phyloP scores from a whole-genome alignment of 2,888 invertebrate species.

The Smittia sp. region DNA sequence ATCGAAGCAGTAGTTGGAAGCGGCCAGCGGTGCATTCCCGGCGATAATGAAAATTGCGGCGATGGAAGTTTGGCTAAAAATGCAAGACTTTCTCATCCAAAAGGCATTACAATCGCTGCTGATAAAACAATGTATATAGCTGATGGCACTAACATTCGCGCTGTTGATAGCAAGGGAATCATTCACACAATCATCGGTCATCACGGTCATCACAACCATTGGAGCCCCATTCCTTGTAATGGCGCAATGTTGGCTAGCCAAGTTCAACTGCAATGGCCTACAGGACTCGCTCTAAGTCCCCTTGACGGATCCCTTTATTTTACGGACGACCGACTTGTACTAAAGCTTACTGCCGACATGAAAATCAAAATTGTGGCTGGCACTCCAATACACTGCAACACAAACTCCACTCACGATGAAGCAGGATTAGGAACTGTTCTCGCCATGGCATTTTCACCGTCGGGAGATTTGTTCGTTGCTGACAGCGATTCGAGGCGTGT shows the following conservation, averaged over 20 bases:
- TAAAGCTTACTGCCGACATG: conserved; percentile 87
- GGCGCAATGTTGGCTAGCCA: conserved; percentile 82
- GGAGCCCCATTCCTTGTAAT: conserved; percentile 89
- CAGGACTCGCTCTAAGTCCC: conserved; percentile 91
- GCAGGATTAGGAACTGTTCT: conserved; percentile 76
- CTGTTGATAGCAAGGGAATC: conserved; percentile 85
- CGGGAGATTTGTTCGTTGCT: conserved; percentile 88
- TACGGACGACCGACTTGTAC: conserved; percentile 89
- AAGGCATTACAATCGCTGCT: conserved; percentile 93
- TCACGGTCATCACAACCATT: conserved; percentile 91
- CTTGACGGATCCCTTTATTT: conserved; percentile 92
- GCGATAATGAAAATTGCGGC: conserved; percentile 91
- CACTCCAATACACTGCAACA: conserved; percentile 86
- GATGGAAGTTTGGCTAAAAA: conserved; percentile 89
- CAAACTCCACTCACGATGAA: conserved; percentile 56
- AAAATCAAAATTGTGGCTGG: conserved; percentile 92
- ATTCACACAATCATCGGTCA: conserved; percentile 94
- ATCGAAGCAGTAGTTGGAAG: conserved; percentile 84
- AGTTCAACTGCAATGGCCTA: conserved; percentile 96
- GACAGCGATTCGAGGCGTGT: conserved; percentile 86
- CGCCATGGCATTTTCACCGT: conserved; percentile 86
- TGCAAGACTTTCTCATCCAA: conserved; percentile 92
- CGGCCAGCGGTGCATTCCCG: conserved; percentile 91
- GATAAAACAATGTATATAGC: conserved; percentile 96
- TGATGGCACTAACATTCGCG: conserved; percentile 94